Evolutionary conservation across 2,113 vertebrate species (phyloP).

Genomic region (Notiomystis cincta): DNA sequence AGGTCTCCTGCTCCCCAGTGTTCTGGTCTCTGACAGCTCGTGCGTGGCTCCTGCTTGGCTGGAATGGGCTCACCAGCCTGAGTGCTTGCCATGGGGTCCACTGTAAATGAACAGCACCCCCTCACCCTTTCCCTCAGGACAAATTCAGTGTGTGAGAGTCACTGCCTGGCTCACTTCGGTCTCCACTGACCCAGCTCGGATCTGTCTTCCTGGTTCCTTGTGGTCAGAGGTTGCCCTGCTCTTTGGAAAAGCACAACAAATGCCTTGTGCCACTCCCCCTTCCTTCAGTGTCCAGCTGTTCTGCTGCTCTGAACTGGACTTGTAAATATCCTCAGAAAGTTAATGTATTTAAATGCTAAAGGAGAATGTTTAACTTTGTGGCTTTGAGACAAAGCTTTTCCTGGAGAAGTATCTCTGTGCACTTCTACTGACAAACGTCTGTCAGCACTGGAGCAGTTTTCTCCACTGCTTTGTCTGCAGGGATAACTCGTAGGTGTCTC

Average conservation of each 20-base stretch:
- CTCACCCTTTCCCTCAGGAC: not conserved
- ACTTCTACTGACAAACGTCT: slow-evolving; percentile 58
- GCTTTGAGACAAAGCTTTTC: slow-evolving; percentile 55
- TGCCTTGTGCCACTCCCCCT: slow-evolving; percentile 37
- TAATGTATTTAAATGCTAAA: slow-evolving; percentile 69
- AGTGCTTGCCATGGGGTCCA: not conserved
- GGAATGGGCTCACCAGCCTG: not conserved
- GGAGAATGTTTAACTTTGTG: slow-evolving; percentile 66
- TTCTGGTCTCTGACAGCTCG: not conserved
- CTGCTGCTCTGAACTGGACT: slow-evolving; percentile 66
- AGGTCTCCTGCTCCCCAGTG: not conserved
- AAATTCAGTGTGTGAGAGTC: not conserved
- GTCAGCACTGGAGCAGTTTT: slow-evolving; percentile 63
- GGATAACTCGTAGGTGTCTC: not conserved
- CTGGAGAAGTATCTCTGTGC: slow-evolving; percentile 58
- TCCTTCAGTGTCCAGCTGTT: slow-evolving; percentile 28
- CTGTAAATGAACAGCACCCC: not conserved
- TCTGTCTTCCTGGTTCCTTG: not conserved
- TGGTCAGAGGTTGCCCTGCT: not conserved
- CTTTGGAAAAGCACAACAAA: slow-evolving; percentile 60
- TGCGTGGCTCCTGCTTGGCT: not conserved
- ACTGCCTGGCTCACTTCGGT: not conserved
- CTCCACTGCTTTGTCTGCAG: slow-evolving; percentile 64
- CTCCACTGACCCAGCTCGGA: not conserved
- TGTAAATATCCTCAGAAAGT: slow-evolving; percentile 65